Evolutionary conservation across 2,113 vertebrate species (phyloP).

Genomic region (Electrona antarctica): DNA sequence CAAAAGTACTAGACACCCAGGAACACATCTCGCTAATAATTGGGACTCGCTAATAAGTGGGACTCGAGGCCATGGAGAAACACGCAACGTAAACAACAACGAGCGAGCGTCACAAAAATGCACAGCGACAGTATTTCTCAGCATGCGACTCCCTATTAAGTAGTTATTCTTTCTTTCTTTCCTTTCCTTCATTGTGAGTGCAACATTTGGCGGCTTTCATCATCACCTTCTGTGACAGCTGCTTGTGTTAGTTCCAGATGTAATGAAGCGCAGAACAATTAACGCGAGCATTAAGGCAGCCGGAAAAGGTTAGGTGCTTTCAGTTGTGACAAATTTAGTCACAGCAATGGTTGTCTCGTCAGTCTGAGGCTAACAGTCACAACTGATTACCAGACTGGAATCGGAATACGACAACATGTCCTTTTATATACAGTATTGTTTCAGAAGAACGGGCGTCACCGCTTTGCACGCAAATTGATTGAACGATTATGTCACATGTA

Average conservation of each 20-base stretch:
- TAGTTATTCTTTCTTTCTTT: background rate
- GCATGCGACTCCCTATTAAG: conserved; percentile 15
- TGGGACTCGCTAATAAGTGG: conserved; percentile 62
- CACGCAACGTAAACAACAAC: conserved; percentile 25
- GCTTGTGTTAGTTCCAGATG: conserved; percentile 50
- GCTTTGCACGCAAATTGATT: conserved; percentile 7
- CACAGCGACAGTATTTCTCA: conserved; percentile 16
- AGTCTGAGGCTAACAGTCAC: conserved; percentile 53
- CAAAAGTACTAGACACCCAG: conserved; percentile 14
- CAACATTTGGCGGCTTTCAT: conserved; percentile 58
- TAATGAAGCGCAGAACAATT: conserved; percentile 64
- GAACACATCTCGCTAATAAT: conserved; percentile 44
- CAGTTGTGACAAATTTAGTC: conserved; percentile 49
- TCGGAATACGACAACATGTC: background rate
- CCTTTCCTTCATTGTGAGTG: conserved; percentile 13
- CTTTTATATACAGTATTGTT: background rate
- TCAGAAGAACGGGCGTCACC: conserved; percentile 45
- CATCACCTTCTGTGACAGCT: conserved; percentile 41
- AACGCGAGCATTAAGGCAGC: conserved; percentile 53
- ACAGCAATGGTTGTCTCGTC: conserved; percentile 47
- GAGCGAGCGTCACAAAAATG: conserved; percentile 24
- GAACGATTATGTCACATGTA: conserved; percentile 27
- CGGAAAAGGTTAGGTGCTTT: conserved; percentile 55
- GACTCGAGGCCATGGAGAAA: conserved; percentile 50
- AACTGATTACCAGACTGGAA: conserved; percentile 46